Base-by-base conservation (phyloP, 2,113 vertebrate species). In the Romanogobio albipinnatus region DNA sequence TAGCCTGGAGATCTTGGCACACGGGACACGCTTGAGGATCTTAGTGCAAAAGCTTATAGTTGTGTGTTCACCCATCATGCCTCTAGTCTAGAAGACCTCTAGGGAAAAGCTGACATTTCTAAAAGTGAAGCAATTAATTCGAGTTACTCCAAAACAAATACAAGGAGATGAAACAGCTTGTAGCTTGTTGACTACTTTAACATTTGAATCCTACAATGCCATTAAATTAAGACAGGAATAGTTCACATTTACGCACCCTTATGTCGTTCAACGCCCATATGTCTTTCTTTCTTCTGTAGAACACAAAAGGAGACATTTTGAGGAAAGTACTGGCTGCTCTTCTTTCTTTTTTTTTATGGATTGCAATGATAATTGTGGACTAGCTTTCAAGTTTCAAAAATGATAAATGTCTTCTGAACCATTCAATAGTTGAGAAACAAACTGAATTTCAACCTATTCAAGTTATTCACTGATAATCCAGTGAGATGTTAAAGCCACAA, bases 1-100 rank as follows among this genome's bases (percentile, higher is more conserved):
- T 49, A 68, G 83, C 83, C 73, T 68, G 45, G 19, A 84, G 83
- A 43, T 51, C 11, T 56, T 84, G 83, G 73, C 73, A 77, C 3
- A 47, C 14, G 36, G 39, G 22, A 47, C 13, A 39, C 2, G 58
- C 24, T 64, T 49, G 15, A 9, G 24, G 77, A 24, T 51, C 45
- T 81, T 24, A 11, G 39, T 19, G 10, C 59, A 29, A 64, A 49
- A 64, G 39, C 36, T 43, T 79, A 3, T 9, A 9, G 58, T n/a
- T 79, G 77, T 47, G 39, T 3, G 39, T 80, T 64, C n/a, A 64
- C 36, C 59, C 43, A 49, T 64, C n/a, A 62, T 64, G 77, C 58
- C 36, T 62, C 36, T 26, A 62, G 77, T 19, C 77, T 64, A 22
- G 10, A 78, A 43, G 36, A 24, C 22, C 53, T 80, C 59, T 33